Evolutionary conservation across 2,888 invertebrate species (phyloP), one percentile per base, ranked within the genome.

Genomic region (Celastrina argiolus): DNA sequence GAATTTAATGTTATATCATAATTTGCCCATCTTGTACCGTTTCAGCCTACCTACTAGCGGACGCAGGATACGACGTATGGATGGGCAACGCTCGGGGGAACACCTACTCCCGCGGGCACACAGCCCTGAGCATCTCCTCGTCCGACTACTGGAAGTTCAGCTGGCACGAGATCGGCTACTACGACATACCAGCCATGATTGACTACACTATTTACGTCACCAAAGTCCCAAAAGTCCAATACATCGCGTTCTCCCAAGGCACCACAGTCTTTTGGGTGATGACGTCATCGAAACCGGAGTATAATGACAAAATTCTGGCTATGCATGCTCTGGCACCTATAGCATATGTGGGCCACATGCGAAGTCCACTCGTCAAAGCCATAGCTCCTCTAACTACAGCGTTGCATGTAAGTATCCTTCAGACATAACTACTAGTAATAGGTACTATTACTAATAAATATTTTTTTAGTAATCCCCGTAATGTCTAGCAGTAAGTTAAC

Each of bases 11-110:
- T n/a, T n/a, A n/a, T n/a, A 31, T 31, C 7, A 31, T 31, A 31
- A 4, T 31, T 31, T 31, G 7, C 31, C 5, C 7, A 56, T 56
- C 36, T 34, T n/a, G 10, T 12, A 18, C 34, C 45, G 56, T 79
- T 81, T 39, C 76, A 96, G 97, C 88, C 70, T 96, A 93, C 86
- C 91, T 94, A 76, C 90, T 95, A 71, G 92, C 94, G 0, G 94
- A 95, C 71, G 84, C 90, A 16, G 95, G 95, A 12, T 95, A 94
- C 75, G 95, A 96, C 74, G 94, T 95, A 0, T 97, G 97, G 97
- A 83, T 98, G 82, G 96, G 96, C 7, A 97, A 97, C 81, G 94
- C 94, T 8, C 88, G 97, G 67, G 97, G 97, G 1, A 97, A 97
- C 82, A 93, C 93, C 0, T 97, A 96, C 81, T 94, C 94, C 6